These are phyloP conservation scores for Orius insidiosus DNA, from an alignment of 1,140 invertebrate genomes.

Conservation along the genomic window DNA sequence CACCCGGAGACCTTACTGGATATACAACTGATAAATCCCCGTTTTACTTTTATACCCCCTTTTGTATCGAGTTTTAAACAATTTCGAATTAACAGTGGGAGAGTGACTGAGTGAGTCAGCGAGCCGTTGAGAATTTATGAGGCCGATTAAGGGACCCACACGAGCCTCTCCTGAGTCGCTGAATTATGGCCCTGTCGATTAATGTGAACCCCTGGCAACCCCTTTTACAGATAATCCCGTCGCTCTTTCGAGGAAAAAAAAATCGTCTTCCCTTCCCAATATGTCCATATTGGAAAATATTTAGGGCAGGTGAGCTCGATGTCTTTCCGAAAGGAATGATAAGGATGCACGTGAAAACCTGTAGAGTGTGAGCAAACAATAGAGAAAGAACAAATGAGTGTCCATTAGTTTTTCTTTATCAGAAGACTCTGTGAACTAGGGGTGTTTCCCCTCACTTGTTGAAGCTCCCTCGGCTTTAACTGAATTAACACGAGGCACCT, in stretches of 20 bases:
- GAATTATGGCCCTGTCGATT: slow-evolving; percentile 12
- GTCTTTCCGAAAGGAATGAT: background rate
- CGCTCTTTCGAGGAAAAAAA: background rate
- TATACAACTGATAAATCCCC: slow-evolving; percentile 6
- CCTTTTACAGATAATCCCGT: slow-evolving; percentile 7
- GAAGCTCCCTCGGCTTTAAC: slow-evolving; percentile 3
- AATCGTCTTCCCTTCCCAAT: background rate
- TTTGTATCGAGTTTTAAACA: slow-evolving; percentile 3
- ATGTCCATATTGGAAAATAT: slow-evolving; percentile 7
- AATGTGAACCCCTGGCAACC: slow-evolving; percentile 7
- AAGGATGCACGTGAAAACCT: too few relatives aligned
- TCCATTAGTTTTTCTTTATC: slow-evolving; percentile 3
- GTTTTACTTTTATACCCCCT: slow-evolving; percentile 3
- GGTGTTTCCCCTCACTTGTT: slow-evolving; percentile 1
- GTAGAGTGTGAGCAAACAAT: too few relatives aligned
- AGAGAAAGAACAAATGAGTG: slow-evolving; percentile 2
- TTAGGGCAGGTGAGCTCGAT: slow-evolving; percentile 4
- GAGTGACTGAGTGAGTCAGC: slow-evolving; percentile 10
- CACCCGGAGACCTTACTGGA: slow-evolving; percentile 9
- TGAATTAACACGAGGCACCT: background rate
- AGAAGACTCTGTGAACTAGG: background rate
- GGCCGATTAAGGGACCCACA: slow-evolving; percentile 10
- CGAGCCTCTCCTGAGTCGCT: slow-evolving; percentile 6
- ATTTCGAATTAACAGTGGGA: slow-evolving; percentile 8
- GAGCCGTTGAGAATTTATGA: slow-evolving; percentile 11